A percentile compares a stretch with the other conserved stretches of the same genome.
Conservation (phyloP, 1,140 invertebrate genomes). For the Campodea augens region DNA sequence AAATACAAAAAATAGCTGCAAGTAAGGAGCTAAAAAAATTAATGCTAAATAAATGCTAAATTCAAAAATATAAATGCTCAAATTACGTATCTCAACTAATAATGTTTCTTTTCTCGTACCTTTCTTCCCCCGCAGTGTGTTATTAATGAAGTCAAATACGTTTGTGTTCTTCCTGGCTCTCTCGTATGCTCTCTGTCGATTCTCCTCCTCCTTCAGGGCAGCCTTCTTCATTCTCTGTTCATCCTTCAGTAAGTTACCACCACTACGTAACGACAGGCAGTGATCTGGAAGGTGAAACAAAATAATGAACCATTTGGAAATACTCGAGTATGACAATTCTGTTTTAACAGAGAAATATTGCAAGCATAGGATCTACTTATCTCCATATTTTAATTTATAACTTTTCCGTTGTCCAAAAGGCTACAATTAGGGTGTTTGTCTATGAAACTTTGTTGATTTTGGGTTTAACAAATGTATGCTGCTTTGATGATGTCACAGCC, state of each 20-base stretch:
- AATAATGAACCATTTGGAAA: background rate
- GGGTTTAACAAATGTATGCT: too few relatives aligned
- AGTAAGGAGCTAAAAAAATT: too few relatives aligned
- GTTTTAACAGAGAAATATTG: background rate
- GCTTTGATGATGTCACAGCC: too few relatives aligned
- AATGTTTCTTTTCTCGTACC: slow-evolving; percentile 15
- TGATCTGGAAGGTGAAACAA: slow-evolving; percentile 30
- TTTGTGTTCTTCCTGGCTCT: slow-evolving; percentile 32
- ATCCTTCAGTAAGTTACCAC: slow-evolving; percentile 45
- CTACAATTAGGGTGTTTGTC: slow-evolving; percentile 3
- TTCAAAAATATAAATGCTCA: too few relatives aligned
- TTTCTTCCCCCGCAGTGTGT: slow-evolving; percentile 33
- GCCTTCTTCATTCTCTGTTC: slow-evolving; percentile 43
- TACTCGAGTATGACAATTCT: background rate
- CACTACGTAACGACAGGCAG: slow-evolving; percentile 52
- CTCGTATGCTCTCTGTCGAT: slow-evolving; percentile 34
- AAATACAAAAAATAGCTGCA: too few relatives aligned
- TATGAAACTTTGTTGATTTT: too few relatives aligned
- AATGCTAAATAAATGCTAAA: too few relatives aligned
- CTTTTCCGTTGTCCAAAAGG: slow-evolving; percentile 1
- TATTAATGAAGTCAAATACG: slow-evolving; percentile 68
- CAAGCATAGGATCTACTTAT: slow-evolving; percentile 5
- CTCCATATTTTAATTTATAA: background rate
- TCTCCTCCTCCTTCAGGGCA: slow-evolving; percentile 38
- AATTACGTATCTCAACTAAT: too few relatives aligned